Percentiles rank a stretch among this genome's conserved stretches.
phyloP scores from a whole-genome alignment of 2,888 invertebrate species.

The Isotomurus palustris region DNA sequence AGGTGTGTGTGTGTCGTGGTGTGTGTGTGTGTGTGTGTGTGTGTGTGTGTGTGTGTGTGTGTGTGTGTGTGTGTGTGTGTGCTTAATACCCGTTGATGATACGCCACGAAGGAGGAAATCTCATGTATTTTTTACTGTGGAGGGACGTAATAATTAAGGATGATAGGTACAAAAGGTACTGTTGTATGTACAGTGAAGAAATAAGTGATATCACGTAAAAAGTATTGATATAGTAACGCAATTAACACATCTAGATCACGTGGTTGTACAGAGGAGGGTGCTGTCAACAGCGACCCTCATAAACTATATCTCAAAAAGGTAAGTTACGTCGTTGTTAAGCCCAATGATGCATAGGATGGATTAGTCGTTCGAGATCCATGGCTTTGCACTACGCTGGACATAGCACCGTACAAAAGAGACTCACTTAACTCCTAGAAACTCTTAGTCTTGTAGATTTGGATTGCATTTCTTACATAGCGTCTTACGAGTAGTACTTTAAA shows the following conservation, averaged over 20 bases:
- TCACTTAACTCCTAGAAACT: too few species aligned
- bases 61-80: neutral
- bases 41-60: neutral
- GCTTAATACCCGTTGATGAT: too few species aligned
- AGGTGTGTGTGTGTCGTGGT: too few species aligned
- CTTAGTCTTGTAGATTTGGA: too few species aligned
- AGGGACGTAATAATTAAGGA: neutral
- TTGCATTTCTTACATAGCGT: too few species aligned
- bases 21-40: neutral
- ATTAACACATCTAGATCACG: slow-evolving; percentile 7
- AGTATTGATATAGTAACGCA: neutral
- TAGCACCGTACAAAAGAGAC: too few species aligned
- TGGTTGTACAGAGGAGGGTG: neutral
- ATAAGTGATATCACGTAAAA: neutral
- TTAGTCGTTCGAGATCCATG: too few species aligned
- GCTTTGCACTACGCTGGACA: too few species aligned
- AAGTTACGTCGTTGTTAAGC: neutral
- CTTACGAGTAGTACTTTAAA: too few species aligned
- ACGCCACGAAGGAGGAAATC: too few species aligned
- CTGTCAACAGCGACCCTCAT: slow-evolving; percentile 9
- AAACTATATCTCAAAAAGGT: neutral
- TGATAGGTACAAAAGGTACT: neutral
- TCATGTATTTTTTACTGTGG: neutral
- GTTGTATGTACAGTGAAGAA: neutral
- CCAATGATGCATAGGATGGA: too few species aligned